Percentiles rank a stretch among this genome's conserved stretches.
Conservation (phyloP, 2,113 vertebrate genomes). For the Bos javanicus region DNA sequence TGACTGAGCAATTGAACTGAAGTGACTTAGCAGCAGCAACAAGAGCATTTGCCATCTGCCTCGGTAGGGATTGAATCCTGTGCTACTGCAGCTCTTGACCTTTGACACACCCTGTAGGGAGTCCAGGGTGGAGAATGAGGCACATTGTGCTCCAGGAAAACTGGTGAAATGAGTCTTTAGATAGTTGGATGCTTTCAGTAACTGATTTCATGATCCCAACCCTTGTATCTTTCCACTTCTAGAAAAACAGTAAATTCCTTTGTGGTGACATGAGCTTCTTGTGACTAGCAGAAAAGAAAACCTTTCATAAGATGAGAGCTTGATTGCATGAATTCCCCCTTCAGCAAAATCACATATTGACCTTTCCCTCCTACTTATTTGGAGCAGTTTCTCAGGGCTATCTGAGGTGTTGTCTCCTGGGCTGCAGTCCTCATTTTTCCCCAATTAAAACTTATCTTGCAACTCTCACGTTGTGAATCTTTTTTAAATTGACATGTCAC, state of each 20-base stretch:
- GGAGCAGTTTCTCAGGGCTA: background rate
- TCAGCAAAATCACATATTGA: background rate
- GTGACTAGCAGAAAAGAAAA: background rate
- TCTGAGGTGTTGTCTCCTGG: background rate
- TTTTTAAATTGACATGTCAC: background rate
- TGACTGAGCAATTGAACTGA: background rate
- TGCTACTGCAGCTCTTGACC: background rate
- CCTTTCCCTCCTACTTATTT: background rate
- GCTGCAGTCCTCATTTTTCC: background rate
- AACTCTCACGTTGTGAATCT: background rate
- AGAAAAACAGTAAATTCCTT: background rate
- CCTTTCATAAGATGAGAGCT: background rate
- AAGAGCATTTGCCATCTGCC: background rate
- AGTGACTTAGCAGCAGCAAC: background rate
- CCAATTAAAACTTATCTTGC: background rate
- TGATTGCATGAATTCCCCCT: background rate
- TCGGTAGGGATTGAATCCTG: background rate
- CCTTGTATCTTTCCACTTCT: background rate
- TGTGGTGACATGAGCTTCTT: background rate
- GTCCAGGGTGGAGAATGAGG: background rate
- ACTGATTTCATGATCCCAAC: background rate
- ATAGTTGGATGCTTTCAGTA: background rate
- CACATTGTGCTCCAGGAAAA: background rate
- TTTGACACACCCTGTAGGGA: background rate
- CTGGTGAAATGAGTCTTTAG: background rate